Conservation (phyloP, 2,113 vertebrate genomes). For the Podarcis cretensis region DNA sequence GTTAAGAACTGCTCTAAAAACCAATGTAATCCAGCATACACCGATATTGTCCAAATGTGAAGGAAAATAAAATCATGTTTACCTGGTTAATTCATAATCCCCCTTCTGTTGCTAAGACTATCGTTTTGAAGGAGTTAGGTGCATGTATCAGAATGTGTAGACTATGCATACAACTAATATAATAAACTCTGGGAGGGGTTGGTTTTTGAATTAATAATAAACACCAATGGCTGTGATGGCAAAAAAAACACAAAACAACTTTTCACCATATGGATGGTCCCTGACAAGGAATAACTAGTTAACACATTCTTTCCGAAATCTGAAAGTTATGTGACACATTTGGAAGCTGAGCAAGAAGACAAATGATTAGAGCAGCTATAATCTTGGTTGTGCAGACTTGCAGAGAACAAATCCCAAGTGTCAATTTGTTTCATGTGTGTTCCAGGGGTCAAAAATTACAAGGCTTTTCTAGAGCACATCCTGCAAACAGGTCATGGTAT, state of each 20-base stretch:
- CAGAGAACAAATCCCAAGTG: neutral
- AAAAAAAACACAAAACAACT: no score
- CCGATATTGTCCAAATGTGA: no score
- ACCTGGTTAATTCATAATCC: neutral
- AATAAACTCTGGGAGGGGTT: neutral
- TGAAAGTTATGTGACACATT: neutral
- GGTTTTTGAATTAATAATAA: neutral
- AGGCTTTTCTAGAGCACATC: neutral
- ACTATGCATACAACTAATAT: neutral
- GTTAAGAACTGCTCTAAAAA: no score
- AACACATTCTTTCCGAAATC: neutral
- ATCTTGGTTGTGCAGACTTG: neutral
- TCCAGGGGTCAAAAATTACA: neutral
- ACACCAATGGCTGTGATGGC: neutral
- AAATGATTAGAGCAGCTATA: neutral
- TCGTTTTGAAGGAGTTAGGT: neutral
- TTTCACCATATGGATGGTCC: neutral
- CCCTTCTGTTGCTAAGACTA: neutral
- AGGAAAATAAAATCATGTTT: no score
- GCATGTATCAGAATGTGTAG: neutral
- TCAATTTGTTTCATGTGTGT: neutral
- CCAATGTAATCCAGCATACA: no score
- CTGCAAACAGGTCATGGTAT: neutral
- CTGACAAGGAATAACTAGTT: neutral
- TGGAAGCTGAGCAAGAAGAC: neutral